Conservation (phyloP, 2,797 vertebrate genomes). For the Pseudochromis fuscus region DNA sequence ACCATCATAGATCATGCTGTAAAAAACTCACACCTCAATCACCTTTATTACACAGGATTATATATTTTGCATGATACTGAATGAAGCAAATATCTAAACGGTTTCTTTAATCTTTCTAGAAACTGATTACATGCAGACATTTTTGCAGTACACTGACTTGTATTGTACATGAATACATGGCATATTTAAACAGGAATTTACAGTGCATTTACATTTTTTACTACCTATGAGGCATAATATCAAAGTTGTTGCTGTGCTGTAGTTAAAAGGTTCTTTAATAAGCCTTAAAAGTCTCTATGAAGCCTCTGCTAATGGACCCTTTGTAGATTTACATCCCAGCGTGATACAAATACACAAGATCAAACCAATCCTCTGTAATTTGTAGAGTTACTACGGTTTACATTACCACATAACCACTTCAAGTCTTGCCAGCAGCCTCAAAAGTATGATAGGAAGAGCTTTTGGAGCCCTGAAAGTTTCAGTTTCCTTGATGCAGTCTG, state of each 20-base stretch:
- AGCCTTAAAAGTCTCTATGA: slow-evolving; percentile 2
- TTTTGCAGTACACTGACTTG: not conserved
- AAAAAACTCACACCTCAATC: not conserved
- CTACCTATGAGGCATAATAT: not conserved
- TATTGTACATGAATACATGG: not conserved
- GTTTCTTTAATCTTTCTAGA: not conserved
- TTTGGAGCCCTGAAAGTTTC: not conserved
- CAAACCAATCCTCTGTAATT: not conserved
- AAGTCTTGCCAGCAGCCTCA: not conserved
- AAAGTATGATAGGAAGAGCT: slow-evolving; percentile 2
- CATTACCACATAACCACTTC: not conserved
- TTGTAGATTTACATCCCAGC: not conserved
- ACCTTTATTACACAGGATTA: not conserved
- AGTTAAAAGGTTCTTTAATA: not conserved
- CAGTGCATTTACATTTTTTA: not conserved
- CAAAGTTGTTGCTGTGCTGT: not conserved
- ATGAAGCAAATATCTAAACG: no score
- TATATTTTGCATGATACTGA: not conserved
- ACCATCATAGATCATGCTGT: not conserved
- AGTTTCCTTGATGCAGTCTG: not conserved
- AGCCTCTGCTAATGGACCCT: not conserved
- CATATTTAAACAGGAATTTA: not conserved
- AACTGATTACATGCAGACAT: not conserved
- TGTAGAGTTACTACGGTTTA: no score
- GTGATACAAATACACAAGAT: no score